These are phyloP conservation scores for Xylocampa areola DNA, from an alignment of 2,888 invertebrate species.

Conservation along the genomic window DNA sequence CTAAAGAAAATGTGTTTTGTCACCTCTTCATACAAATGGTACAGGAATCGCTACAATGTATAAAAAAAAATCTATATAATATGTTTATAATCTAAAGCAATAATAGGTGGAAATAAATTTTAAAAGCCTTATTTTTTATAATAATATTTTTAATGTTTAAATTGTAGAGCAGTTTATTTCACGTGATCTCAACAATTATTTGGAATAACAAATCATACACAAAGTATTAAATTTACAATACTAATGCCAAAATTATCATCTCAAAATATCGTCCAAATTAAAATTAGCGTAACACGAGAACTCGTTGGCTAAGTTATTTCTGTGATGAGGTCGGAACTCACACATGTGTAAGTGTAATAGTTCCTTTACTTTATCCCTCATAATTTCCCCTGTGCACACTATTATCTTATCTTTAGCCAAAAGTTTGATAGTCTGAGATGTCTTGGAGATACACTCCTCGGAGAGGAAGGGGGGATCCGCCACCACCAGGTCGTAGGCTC, in stretches of 20 bases:
- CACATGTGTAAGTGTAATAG: slow-evolving; percentile 92
- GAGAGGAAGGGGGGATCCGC: slow-evolving; percentile 99
- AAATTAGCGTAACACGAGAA: slow-evolving; percentile 98
- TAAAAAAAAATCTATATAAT: no score
- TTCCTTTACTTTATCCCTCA: slow-evolving; percentile 92
- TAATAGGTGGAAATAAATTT: no score
- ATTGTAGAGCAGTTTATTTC: no score
- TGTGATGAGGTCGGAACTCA: slow-evolving; percentile 94
- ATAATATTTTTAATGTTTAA: no score
- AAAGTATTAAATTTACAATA: no score
- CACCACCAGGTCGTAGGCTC: slow-evolving; percentile 94
- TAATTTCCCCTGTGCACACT: slow-evolving; percentile 96
- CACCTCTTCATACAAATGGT: no score
- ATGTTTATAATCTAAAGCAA: no score
- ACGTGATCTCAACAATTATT: no score
- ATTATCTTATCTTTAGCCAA: slow-evolving; percentile 94
- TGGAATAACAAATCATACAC: no score
- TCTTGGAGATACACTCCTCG: slow-evolving; percentile 96
- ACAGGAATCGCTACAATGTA: no score
- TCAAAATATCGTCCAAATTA: slow-evolving; percentile 89
- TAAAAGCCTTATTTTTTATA: no score
- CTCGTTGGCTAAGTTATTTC: slow-evolving; percentile 97
- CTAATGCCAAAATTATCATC: slow-evolving; percentile 71
- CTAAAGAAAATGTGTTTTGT: no score
- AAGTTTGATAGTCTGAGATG: slow-evolving; percentile 93